Conservation (phyloP, 2,797 vertebrate species). For the Myripristis murdjan region DNA sequence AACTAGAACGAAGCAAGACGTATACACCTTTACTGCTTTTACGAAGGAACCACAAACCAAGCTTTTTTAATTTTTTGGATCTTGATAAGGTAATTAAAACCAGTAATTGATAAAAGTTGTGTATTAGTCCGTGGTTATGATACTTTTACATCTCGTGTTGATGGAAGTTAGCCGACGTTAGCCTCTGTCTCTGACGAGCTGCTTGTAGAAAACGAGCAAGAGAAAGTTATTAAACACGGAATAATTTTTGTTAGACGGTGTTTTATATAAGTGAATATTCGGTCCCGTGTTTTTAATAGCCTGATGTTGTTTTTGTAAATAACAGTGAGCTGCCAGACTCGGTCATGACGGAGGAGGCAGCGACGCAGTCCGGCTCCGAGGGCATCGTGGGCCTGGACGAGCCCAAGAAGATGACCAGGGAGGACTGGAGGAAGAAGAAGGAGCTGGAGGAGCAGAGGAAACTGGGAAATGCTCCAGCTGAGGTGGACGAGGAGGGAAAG, state of each 20-base stretch:
- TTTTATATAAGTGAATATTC: too few relatives aligned
- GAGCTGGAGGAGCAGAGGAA: constrained; percentile 98
- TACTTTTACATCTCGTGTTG: too few relatives aligned
- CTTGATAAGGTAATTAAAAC: constrained; percentile 28
- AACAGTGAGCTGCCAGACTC: constrained; percentile 15
- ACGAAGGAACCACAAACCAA: neutral
- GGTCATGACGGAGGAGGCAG: constrained; percentile 66
- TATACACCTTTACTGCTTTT: accelerated
- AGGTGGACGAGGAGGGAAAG: constrained; percentile 99
- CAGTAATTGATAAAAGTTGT: neutral
- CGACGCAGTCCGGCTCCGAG: constrained; percentile 61
- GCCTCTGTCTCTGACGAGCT: neutral
- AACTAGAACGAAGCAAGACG: neutral
- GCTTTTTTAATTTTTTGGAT: neutral
- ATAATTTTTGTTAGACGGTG: too few relatives aligned
- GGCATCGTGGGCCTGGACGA: constrained; percentile 93
- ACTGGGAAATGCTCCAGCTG: constrained; percentile 96
- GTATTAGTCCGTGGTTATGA: neutral
- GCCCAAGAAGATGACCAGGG: constrained; percentile 98
- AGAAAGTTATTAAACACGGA: too few relatives aligned
- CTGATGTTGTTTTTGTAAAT: neutral
- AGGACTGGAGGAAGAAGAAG: constrained; percentile 99
- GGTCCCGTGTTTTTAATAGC: neutral
- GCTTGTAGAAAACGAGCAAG: too few relatives aligned
- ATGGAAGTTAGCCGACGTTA: neutral